phyloP scores from a whole-genome alignment of 2,113 vertebrate genomes.

The Gasterosteus nipponicus region DNA sequence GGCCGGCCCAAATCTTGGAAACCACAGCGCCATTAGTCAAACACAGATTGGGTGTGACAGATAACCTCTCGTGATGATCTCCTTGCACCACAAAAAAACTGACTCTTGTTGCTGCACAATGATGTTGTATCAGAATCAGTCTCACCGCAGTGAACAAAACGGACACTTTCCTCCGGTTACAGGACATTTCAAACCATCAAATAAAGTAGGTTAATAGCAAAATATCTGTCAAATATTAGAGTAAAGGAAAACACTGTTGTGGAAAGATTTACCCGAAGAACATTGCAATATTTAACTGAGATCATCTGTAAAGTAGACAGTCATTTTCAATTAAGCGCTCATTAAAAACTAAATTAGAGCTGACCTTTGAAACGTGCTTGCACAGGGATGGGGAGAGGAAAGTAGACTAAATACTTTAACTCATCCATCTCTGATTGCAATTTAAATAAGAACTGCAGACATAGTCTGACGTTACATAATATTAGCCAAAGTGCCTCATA shows the following conservation, averaged over 20 bases:
- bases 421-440: slow-evolving; percentile 63
- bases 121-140: slow-evolving; percentile 1
- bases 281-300: slow-evolving; percentile 73
- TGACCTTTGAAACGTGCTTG: slow-evolving; percentile 73
- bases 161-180: not conserved
- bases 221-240: slow-evolving; percentile 4
- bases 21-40: slow-evolving; percentile 62
- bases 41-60: slow-evolving; percentile 66
- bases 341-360: slow-evolving; percentile 76
- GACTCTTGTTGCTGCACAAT: slow-evolving; percentile 21
- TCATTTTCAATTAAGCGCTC: slow-evolving; percentile 77
- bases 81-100: slow-evolving; percentile 37
- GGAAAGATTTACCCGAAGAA: slow-evolving; percentile 64
- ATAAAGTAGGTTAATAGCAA: not conserved
- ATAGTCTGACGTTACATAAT: slow-evolving; percentile 2
- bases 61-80: slow-evolving; percentile 54
- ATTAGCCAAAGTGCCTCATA: not conserved
- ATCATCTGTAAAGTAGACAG: slow-evolving; percentile 74
- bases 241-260: not conserved
- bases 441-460: slow-evolving; percentile 47
- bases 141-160: not conserved
- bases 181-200: not conserved
- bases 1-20: slow-evolving; percentile 57
- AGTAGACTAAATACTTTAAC: slow-evolving; percentile 53
- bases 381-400: slow-evolving; percentile 67